phyloP scores from a whole-genome alignment of 1,140 invertebrate genomes.

The Scaptomyza hsui region DNA sequence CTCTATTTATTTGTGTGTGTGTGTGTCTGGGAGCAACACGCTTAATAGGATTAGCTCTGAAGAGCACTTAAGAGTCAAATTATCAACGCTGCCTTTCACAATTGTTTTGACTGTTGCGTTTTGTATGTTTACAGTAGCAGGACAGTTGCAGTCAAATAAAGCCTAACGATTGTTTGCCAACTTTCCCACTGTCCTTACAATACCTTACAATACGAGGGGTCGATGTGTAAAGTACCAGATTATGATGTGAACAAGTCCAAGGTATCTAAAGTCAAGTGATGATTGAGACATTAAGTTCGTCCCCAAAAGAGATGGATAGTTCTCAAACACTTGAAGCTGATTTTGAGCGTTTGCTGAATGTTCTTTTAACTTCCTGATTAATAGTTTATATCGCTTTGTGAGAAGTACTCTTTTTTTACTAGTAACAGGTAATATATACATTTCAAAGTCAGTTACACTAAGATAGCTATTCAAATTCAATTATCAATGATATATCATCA shows the following conservation, averaged over 20 bases:
- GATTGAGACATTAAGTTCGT: constrained; percentile 30
- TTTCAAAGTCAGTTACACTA: no score
- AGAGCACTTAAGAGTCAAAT: constrained; percentile 84
- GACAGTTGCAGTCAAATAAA: constrained; percentile 5
- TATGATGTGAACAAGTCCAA: constrained; percentile 59
- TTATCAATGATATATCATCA: no score
- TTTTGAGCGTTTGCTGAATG: no score
- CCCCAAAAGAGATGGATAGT: no score
- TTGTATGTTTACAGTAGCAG: constrained; percentile 69
- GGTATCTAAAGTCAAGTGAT: constrained; percentile 58
- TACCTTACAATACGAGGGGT: constrained; percentile 4
- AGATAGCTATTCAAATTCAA: no score
- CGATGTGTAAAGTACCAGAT: constrained; percentile 29
- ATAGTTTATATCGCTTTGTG: no score
- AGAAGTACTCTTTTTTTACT: no score
- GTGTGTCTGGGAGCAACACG: constrained; percentile 70
- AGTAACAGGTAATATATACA: no score
- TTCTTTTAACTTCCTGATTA: no score
- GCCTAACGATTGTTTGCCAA: constrained; percentile 70
- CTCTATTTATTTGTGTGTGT: constrained; percentile 44
- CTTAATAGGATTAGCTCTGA: constrained; percentile 84
- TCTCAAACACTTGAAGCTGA: no score
- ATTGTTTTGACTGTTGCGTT: constrained; percentile 79
- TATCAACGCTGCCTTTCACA: constrained; percentile 45
- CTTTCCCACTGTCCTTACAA: constrained; percentile 72